These are phyloP conservation scores for Andrena haemorrhoa DNA, from an alignment of 2,888 invertebrate genomes.

Conservation along the genomic window DNA sequence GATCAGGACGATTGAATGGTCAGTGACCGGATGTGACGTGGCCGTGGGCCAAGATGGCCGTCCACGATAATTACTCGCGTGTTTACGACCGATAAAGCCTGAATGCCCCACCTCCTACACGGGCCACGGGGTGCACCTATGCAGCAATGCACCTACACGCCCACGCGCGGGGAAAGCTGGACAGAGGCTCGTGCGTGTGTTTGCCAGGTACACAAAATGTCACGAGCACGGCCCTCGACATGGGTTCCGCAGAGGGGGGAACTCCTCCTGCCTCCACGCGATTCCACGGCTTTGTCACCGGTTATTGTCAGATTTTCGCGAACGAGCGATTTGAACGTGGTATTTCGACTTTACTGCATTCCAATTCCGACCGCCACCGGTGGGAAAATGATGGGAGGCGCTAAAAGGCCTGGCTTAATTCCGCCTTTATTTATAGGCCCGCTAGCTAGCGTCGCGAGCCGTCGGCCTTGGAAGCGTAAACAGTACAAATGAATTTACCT, in stretches of 20 bases:
- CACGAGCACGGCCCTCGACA: constrained; percentile 53
- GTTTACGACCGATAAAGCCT: constrained; percentile 80
- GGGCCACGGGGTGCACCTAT: constrained; percentile 46
- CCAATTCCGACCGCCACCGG: background rate
- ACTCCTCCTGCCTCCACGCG: constrained; percentile 13
- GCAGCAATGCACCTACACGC: background rate
- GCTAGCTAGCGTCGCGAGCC: constrained; percentile 5
- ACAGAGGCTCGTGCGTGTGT: constrained; percentile 14
- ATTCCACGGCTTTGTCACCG: constrained; percentile 46
- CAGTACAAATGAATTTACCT: constrained; percentile 55
- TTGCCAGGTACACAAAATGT: constrained; percentile 59
- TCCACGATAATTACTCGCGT: constrained; percentile 79
- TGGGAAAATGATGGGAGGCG: background rate
- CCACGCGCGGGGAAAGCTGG: constrained; percentile 24
- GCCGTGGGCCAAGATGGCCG: constrained; percentile 75
- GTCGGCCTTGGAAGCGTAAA: constrained; percentile 64
- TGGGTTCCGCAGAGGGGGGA: constrained; percentile 16
- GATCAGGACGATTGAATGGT: constrained; percentile 81
- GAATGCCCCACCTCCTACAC: constrained; percentile 52
- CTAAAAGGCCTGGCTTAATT: background rate
- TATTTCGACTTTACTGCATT: background rate
- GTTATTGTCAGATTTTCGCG: constrained; percentile 38
- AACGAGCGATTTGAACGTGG: background rate
- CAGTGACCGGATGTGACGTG: constrained; percentile 82
- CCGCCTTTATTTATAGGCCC: background rate